These are phyloP conservation scores for Raja brachyura DNA, from an alignment of 2,113 vertebrate species.

Conservation along the genomic window DNA sequence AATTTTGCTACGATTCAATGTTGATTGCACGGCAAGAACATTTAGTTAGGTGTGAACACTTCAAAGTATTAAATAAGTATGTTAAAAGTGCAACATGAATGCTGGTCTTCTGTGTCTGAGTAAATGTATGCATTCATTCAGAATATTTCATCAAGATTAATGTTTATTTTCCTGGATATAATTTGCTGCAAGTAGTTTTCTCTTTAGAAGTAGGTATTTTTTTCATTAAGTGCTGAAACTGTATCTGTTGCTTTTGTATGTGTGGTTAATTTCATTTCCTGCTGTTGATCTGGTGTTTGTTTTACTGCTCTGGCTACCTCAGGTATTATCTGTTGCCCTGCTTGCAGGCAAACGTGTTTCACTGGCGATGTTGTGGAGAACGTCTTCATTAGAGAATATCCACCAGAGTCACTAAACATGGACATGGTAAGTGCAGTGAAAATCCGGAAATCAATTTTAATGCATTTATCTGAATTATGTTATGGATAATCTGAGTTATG, in stretches of 20 bases:
- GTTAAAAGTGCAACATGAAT: too few relatives aligned
- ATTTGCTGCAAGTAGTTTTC: not conserved
- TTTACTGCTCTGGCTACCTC: conserved; percentile 35
- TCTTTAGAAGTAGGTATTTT: conserved; percentile 31
- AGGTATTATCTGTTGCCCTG: conserved; percentile 56
- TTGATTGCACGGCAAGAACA: too few relatives aligned
- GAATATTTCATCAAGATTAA: not conserved
- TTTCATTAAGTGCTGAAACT: conserved; percentile 32
- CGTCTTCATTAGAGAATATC: conserved; percentile 50
- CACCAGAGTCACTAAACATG: conserved; percentile 52
- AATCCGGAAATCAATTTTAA: not conserved
- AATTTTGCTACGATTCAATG: too few relatives aligned
- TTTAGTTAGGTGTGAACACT: too few relatives aligned
- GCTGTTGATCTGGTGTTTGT: conserved; percentile 6
- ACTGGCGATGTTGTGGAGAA: conserved; percentile 60
- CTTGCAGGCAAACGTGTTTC: conserved; percentile 51
- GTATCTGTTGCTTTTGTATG: not conserved
- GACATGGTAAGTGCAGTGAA: conserved; percentile 57
- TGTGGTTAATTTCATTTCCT: conserved; percentile 43
- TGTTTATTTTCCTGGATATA: not conserved
- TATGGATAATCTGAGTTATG: not conserved
- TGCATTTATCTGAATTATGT: not conserved
- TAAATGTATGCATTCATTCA: not conserved
- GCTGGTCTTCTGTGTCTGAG: too few relatives aligned
- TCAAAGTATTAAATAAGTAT: too few relatives aligned